A percentile compares a stretch with the other conserved stretches of the same genome.
These are phyloP conservation scores for Cepaea hortensis DNA, from an alignment of 2,888 invertebrate species.

Conservation along the genomic window DNA sequence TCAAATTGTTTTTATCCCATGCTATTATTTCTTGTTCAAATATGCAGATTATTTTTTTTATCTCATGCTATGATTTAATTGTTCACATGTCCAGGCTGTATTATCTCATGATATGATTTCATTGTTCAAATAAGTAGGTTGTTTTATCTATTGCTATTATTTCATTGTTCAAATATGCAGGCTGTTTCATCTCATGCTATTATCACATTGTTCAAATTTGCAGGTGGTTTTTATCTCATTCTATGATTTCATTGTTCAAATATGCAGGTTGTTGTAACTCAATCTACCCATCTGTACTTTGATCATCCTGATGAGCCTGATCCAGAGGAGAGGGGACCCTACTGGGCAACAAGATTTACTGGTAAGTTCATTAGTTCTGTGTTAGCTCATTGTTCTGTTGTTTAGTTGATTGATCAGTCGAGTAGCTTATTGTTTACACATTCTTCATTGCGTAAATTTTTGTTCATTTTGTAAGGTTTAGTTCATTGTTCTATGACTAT, in stretches of 20 bases:
- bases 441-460: no score
- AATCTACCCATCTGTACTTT: conserved; percentile 63
- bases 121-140: no score
- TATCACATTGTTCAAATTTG: not conserved
- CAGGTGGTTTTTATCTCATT: not conserved
- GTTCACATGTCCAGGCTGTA: no score
- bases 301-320: conserved; percentile 68
- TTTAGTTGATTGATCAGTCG: not conserved
- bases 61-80: no score
- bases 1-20: not conserved
- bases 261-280: conserved; percentile 59
- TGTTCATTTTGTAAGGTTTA: no score
- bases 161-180: conserved; percentile 39
- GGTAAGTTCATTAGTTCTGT: conserved; percentile 32
- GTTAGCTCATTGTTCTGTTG: not conserved
- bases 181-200: conserved; percentile 61
- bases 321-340: conserved; percentile 64
- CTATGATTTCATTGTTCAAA: not conserved
- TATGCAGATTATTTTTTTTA: no score
- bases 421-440: not conserved
- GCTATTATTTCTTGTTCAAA: not conserved
- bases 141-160: not conserved
- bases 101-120: no score
- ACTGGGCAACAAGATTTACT: conserved; percentile 65
- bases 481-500: no score